Evolutionary conservation across 2,113 vertebrate genomes (phyloP).

Genomic region (Perognathus longimembris): DNA sequence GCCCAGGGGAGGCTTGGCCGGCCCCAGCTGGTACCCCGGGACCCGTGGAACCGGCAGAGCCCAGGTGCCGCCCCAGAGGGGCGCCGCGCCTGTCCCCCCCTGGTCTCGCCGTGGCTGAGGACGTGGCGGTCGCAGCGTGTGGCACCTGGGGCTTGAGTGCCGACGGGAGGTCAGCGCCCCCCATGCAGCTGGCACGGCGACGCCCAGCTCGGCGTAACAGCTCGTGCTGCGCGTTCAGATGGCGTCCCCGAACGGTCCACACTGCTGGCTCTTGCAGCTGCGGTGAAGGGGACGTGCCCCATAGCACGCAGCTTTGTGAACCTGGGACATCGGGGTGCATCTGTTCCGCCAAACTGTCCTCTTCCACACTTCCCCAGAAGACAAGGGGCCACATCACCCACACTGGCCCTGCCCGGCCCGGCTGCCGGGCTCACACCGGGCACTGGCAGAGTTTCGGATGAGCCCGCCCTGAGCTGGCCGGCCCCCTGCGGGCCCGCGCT

Average conservation of each 20-base stretch:
- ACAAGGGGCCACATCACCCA: fast-evolving
- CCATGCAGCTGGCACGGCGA: fast-evolving
- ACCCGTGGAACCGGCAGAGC: too few relatives aligned
- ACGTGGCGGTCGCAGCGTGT: too few relatives aligned
- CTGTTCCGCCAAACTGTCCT: not conserved
- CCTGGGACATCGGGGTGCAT: not conserved
- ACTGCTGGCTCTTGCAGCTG: fast-evolving
- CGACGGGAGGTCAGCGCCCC: too few relatives aligned
- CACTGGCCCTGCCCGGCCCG: not conserved
- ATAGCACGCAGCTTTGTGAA: not conserved
- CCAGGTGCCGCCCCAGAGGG: too few relatives aligned
- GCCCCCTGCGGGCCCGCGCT: not conserved
- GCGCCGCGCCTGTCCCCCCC: too few relatives aligned
- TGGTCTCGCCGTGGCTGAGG: too few relatives aligned
- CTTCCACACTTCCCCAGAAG: not conserved
- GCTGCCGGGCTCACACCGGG: fast-evolving
- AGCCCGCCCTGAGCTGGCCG: not conserved
- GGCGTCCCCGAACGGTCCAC: not conserved
- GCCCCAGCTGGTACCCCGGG: too few relatives aligned
- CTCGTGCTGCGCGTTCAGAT: not conserved
- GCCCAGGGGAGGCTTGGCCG: not conserved
- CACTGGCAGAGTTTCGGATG: fast-evolving
- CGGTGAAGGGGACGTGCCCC: fast-evolving
- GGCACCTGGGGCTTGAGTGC: fast-evolving
- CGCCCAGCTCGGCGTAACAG: fast-evolving